phyloP scores from a whole-genome alignment of 2,888 invertebrate species.

The Pollenia angustigena region DNA sequence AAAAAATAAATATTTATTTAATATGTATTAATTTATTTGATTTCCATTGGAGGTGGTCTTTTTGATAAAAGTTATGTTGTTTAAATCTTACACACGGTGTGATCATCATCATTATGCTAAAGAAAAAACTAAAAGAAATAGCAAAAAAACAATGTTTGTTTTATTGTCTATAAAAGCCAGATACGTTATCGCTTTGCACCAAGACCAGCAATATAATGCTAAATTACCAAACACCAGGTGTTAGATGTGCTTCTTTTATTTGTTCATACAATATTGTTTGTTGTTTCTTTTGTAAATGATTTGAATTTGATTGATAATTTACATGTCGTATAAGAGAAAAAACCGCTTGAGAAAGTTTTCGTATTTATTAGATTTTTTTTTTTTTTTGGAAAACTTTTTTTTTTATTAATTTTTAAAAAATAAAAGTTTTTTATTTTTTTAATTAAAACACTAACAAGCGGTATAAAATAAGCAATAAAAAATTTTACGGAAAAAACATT shows the following conservation, averaged over 20 bases:
- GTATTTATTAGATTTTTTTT: neutral
- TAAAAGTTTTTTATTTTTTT: neutral
- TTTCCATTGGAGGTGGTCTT: slow-evolving; percentile 36
- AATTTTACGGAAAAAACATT: neutral
- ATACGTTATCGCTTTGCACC: slow-evolving; percentile 1
- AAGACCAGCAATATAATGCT: slow-evolving; percentile 18
- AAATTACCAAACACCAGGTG: slow-evolving; percentile 67
- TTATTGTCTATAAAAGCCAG: slow-evolving; percentile 1
- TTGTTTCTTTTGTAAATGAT: slow-evolving; percentile 20
- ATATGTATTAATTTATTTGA: slow-evolving; percentile 46
- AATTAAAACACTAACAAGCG: neutral
- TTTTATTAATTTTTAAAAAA: neutral
- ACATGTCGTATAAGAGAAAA: slow-evolving; percentile 35
- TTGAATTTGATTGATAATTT: slow-evolving; percentile 69
- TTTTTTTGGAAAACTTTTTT: slow-evolving; percentile 3
- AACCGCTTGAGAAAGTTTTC: slow-evolving; percentile 63
- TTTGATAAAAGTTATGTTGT: neutral
- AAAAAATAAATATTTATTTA: slow-evolving; percentile 31
- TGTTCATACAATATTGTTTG: slow-evolving; percentile 1
- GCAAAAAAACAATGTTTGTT: slow-evolving; percentile 21
- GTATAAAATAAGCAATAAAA: neutral
- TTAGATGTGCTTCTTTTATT: slow-evolving; percentile 33
- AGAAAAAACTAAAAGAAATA: neutral
- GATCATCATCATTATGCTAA: slow-evolving; percentile 17
- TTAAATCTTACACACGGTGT: neutral